phyloP scores from a whole-genome alignment of 2,113 vertebrate species.

The Ammodytes dubius region DNA sequence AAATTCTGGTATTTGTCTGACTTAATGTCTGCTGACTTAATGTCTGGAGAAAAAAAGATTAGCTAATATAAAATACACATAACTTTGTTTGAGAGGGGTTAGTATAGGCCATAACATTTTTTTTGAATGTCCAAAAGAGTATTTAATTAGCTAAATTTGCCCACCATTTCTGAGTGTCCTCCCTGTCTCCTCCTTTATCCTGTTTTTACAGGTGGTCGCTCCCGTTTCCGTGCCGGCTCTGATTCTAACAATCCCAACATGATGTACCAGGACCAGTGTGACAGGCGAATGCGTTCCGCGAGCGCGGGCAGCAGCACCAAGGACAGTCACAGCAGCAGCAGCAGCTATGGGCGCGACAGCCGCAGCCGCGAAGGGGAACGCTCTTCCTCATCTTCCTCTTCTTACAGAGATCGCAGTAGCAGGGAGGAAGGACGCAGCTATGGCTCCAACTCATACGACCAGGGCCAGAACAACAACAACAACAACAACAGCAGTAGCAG shows the following conservation, averaged over 20 bases:
- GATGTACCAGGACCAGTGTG: conserved; percentile 97
- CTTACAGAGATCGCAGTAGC: conserved; percentile 80
- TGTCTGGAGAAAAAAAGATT: not conserved
- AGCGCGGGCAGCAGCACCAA: conserved; percentile 84
- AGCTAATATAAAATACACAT: not conserved
- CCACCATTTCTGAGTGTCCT: not conserved
- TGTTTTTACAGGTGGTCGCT: conserved; percentile 87
- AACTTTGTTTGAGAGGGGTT: not conserved
- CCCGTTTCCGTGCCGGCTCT: conserved; percentile 91
- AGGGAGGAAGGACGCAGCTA: conserved; percentile 87
- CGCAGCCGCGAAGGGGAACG: conserved; percentile 86
- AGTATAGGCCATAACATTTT: not conserved
- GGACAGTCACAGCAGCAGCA: conserved; percentile 70
- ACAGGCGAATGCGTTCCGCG: conserved; percentile 89
- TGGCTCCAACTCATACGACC: conserved; percentile 76
- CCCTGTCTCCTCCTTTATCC: conserved; percentile 24
- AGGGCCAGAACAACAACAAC: conserved; percentile 76
- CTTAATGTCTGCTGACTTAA: not conserved
- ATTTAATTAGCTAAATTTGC: not conserved
- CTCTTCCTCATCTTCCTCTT: conserved; percentile 71
- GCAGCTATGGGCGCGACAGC: conserved; percentile 33
- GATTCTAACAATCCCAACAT: conserved; percentile 94
- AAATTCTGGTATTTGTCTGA: not conserved
- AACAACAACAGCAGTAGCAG: conserved; percentile 57
- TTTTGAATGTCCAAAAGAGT: too few species aligned